These are phyloP conservation scores for Trachelus stipa DNA, from an alignment of 2,888 invertebrate species.

Conservation along the genomic window DNA sequence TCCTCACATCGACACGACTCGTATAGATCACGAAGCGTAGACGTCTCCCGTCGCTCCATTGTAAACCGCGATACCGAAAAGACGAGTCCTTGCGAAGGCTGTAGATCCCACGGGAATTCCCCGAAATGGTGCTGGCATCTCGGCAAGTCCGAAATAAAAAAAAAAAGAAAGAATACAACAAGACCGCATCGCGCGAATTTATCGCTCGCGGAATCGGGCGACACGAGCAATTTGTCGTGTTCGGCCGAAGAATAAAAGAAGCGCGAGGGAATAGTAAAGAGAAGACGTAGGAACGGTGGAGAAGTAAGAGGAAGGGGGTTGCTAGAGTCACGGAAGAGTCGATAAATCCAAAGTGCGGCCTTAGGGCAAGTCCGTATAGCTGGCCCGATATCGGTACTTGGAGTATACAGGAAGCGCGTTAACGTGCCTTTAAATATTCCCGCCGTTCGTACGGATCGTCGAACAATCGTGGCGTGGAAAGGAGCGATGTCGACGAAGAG, in stretches of 20 bases:
- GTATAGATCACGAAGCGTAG: not conserved
- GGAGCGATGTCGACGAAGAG: not conserved
- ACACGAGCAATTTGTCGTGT: not conserved
- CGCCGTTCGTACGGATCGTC: not conserved
- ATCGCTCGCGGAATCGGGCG: slow-evolving; percentile 20
- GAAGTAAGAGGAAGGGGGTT: not conserved
- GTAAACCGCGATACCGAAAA: not conserved
- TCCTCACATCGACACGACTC: not conserved
- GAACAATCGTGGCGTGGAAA: not conserved
- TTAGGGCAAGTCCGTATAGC: not conserved
- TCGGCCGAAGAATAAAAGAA: slow-evolving; percentile 16
- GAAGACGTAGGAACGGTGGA: slow-evolving; percentile 16
- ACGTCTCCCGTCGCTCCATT: not conserved
- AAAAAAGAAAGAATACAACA: not conserved
- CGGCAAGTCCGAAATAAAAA: not conserved
- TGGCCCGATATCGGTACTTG: not conserved
- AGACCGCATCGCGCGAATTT: slow-evolving; percentile 27
- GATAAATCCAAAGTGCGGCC: not conserved
- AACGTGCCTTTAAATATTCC: not conserved
- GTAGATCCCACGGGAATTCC: not conserved
- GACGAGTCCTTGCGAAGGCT: not conserved
- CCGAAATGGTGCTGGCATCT: not conserved
- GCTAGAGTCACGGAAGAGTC: slow-evolving; percentile 1
- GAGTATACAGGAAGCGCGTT: not conserved
- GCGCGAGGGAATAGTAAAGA: slow-evolving; percentile 15